Percentiles rank a stretch among this genome's conserved stretches.
Conservation (phyloP, 2,113 vertebrate species). For the Nannobrachium achirus region DNA sequence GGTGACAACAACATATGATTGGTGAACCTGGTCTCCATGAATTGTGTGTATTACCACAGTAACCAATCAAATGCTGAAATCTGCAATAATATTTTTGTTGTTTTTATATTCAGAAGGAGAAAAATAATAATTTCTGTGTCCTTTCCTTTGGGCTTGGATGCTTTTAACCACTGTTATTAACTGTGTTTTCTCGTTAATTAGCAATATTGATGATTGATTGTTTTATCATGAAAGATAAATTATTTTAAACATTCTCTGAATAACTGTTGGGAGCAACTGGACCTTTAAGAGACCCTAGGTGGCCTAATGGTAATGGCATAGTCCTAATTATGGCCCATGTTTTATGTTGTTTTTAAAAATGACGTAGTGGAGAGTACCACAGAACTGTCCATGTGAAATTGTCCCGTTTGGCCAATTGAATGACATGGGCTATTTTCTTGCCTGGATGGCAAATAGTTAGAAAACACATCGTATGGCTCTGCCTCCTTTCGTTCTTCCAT, state of each 20-base stretch:
- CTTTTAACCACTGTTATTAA: conserved; percentile 35
- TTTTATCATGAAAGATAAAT: conserved; percentile 19
- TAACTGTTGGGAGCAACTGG: conserved; percentile 13
- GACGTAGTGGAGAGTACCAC: background rate
- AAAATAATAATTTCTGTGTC: conserved; percentile 45
- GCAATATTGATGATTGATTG: conserved; percentile 20
- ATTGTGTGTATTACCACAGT: conserved; percentile 24
- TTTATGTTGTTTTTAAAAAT: conserved; percentile 27
- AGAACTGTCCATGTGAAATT: conserved; percentile 4
- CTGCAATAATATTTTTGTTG: conserved; percentile 30
- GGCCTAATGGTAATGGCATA: too few relatives aligned
- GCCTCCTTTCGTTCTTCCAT: conserved; percentile 29
- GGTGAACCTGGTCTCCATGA: conserved; percentile 31
- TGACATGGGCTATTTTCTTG: background rate
- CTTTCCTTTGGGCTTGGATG: conserved; percentile 12
- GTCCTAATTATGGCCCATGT: background rate
- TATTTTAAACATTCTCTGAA: background rate
- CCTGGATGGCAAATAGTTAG: background rate
- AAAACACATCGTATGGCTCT: background rate
- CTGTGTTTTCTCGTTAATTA: conserved; percentile 9
- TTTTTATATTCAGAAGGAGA: conserved; percentile 23
- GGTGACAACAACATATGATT: conserved; percentile 28
- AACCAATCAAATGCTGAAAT: conserved; percentile 39
- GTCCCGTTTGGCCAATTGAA: conserved; percentile 12
- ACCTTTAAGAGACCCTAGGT: conserved; percentile 1